Percentiles rank a stretch among this genome's conserved stretches.
phyloP scores from a whole-genome alignment of 1,140 invertebrate species.

The Gerris buenoi region DNA sequence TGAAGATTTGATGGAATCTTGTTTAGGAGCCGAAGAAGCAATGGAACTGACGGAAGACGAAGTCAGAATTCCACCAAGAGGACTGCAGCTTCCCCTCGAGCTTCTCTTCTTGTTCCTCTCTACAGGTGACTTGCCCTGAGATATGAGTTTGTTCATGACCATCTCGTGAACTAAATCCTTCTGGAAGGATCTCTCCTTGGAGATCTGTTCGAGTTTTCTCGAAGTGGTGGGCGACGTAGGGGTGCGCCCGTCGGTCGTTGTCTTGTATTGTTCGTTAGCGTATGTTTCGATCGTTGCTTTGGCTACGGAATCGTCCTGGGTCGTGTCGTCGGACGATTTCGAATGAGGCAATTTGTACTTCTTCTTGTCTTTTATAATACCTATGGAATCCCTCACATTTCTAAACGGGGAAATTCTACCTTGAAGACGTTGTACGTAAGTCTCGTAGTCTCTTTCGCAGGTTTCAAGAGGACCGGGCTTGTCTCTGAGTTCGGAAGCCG shows the following conservation, averaged over 20 bases:
- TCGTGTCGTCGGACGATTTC: neutral
- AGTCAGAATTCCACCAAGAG: slow-evolving; percentile 2
- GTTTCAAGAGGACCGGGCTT: neutral
- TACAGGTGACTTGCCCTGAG: slow-evolving; percentile 45
- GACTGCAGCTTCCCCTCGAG: neutral
- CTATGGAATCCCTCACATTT: slow-evolving; percentile 51
- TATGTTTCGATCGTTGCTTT: neutral
- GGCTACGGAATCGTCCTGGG: slow-evolving; percentile 3
- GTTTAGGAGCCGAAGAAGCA: neutral
- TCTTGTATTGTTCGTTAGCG: neutral
- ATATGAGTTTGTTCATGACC: slow-evolving; percentile 57
- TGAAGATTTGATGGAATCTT: neutral
- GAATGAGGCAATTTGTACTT: slow-evolving; percentile 5
- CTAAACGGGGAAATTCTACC: slow-evolving; percentile 54
- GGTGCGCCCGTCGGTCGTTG: neutral
- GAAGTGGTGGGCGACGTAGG: slow-evolving; percentile 31
- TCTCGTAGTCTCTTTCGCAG: slow-evolving; percentile 33
- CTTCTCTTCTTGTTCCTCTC: slow-evolving; percentile 35
- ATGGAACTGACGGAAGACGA: slow-evolving; percentile 9
- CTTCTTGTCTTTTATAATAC: slow-evolving; percentile 43
- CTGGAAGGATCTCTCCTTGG: slow-evolving; percentile 47
- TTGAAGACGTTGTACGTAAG: slow-evolving; percentile 49
- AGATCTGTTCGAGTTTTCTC: slow-evolving; percentile 45
- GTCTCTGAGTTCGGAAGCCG: slow-evolving; percentile 3
- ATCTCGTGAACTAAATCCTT: slow-evolving; percentile 57